Percentiles rank a stretch among this genome's conserved stretches.
phyloP scores from a whole-genome alignment of 2,888 invertebrate genomes.

The Sarcophaga subvicina region DNA sequence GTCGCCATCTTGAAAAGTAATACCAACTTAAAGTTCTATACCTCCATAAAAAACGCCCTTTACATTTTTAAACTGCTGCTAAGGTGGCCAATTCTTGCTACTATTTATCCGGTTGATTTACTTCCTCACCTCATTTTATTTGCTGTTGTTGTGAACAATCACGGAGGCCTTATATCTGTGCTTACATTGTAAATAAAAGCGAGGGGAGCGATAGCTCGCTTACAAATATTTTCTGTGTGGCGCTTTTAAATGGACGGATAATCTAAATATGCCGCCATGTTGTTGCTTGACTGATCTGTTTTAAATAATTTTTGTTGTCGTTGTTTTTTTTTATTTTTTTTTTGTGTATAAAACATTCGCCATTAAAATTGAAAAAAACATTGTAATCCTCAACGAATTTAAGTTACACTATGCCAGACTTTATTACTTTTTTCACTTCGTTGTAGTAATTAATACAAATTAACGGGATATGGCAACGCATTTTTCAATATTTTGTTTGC shows the following conservation, averaged over 20 bases:
- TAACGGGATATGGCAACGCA: background rate
- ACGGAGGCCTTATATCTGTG: constrained; percentile 38
- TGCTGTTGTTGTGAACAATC: constrained; percentile 31
- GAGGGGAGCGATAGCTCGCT: constrained; percentile 7
- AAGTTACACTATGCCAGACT: background rate
- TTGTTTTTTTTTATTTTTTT: constrained; percentile 11
- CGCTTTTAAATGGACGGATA: constrained; percentile 44
- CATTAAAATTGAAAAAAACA: constrained; percentile 15
- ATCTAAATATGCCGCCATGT: constrained; percentile 55
- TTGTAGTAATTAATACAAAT: background rate
- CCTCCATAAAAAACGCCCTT: too few species aligned
- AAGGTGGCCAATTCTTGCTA: constrained; percentile 15
- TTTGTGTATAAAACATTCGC: constrained; percentile 28
- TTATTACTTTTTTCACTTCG: background rate
- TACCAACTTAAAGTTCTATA: too few species aligned
- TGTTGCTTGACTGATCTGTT: constrained; percentile 52
- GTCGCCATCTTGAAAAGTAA: too few species aligned
- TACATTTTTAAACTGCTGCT: constrained; percentile 37
- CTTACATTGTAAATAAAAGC: background rate
- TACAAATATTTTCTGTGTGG: constrained; percentile 6
- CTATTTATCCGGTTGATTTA: constrained; percentile 45
- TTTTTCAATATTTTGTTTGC: too few species aligned
- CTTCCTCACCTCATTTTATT: constrained; percentile 20
- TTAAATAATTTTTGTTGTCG: constrained; percentile 30
- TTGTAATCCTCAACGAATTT: background rate